Evolutionary conservation across 2,888 invertebrate genomes (phyloP).

Genomic region (Dorcus parallelipipedus): DNA sequence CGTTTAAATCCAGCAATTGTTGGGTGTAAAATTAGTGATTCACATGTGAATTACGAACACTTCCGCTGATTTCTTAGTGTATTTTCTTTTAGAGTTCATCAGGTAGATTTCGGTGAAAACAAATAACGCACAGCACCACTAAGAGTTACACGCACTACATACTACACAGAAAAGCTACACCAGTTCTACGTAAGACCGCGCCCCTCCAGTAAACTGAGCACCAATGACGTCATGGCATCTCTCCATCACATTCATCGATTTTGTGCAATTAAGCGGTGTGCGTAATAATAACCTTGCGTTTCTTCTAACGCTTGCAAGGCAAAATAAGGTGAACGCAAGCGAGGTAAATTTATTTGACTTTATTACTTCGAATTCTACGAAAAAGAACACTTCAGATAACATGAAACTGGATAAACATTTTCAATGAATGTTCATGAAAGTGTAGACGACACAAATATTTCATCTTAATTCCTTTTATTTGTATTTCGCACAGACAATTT

Average conservation of each 20-base stretch:
- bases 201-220: constrained; percentile 44
- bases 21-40: too few relatives aligned
- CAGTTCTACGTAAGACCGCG: constrained; percentile 23
- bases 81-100: too few relatives aligned
- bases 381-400: background rate
- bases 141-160: background rate
- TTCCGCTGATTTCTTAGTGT: too few relatives aligned
- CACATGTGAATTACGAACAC: too few relatives aligned
- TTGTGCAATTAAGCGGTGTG: constrained; percentile 20
- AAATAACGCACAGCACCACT: background rate
- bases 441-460: too few relatives aligned
- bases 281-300: too few relatives aligned
- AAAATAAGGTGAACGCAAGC: constrained; percentile 1
- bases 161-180: constrained; percentile 3
- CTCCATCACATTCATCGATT: constrained; percentile 40
- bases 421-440: too few relatives aligned
- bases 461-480: too few relatives aligned
- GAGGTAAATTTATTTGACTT: background rate
- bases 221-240: constrained; percentile 49
- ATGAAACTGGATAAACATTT: background rate
- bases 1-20: too few relatives aligned
- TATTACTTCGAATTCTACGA: background rate
- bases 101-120: too few relatives aligned
- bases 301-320: too few relatives aligned
- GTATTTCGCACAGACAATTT: too few relatives aligned